Evolutionary conservation across 2,113 vertebrate species (phyloP).

Genomic region (Onychostoma macrolepis): DNA sequence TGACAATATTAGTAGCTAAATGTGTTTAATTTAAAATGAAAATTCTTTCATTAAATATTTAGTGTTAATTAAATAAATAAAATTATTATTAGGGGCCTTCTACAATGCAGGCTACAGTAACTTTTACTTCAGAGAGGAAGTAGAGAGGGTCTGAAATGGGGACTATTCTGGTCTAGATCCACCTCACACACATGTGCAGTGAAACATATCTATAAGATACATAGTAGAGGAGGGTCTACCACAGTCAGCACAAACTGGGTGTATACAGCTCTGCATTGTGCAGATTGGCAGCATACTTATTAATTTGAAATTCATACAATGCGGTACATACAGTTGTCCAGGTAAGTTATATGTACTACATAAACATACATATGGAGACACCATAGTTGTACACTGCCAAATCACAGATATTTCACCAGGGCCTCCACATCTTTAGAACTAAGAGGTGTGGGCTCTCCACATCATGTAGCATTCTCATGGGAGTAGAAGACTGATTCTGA

Average conservation of each 20-base stretch:
- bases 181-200: conserved; percentile 83
- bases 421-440: conserved; percentile 87
- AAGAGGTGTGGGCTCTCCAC: conserved; percentile 70
- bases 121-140: conserved; percentile 85
- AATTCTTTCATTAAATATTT: conserved; percentile 75
- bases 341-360: neutral
- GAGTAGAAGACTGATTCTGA: neutral
- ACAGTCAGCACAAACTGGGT: conserved; percentile 44
- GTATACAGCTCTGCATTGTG: neutral
- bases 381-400: conserved; percentile 15
- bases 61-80: conserved; percentile 86
- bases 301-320: neutral
- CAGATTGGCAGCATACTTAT: conserved; percentile 1
- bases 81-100: conserved; percentile 85
- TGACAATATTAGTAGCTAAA: conserved; percentile 31
- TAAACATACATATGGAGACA: neutral
- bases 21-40: conserved; percentile 45
- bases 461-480: neutral
- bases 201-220: conserved; percentile 96
- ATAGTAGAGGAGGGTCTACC: conserved; percentile 79
- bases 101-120: conserved; percentile 90
- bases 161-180: conserved; percentile 80
- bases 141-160: conserved; percentile 81
- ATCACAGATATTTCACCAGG: conserved; percentile 77
- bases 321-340: neutral